Evolutionary conservation across 2,797 vertebrate genomes (phyloP), one percentile per base, ranked within the genome.

Genomic region (Tapera naevia): DNA sequence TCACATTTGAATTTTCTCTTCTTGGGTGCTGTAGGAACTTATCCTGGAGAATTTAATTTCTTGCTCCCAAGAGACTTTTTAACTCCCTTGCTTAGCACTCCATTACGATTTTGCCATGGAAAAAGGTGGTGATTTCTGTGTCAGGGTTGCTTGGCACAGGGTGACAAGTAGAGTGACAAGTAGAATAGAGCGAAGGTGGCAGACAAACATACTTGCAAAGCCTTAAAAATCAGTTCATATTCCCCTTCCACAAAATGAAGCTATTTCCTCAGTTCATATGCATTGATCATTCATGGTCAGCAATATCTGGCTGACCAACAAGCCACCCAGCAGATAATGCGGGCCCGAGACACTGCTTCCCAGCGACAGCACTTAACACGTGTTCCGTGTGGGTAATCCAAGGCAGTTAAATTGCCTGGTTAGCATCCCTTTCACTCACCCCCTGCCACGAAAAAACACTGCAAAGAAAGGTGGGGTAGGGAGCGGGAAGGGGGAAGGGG

Each of bases 401-500:
- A 64, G 64, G 95, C 86, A 69, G 89, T 70, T 78, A 76, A 96
- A 89, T 78, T 13, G 28, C 46, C 79, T 75, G 80, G 64, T 81
- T 94, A 88, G 91, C 83, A 62, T 93, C 62, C 79, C 78, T 79
- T 84, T 78, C 1, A 1, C 57, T 94, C 78, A 66, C 86, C 65
- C 78, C 89, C 94, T 84, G 80, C 83, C 64, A 72, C 2, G 78
- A 91, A 80, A 93, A 96, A 75, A 30, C 50, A 60, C 66, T 82
- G 70, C 74, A 91, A 94, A 94, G 75, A 66, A 88, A 89, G 76
- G 66, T 54, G 66, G 67, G 39, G 27, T 51, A 82, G 37, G 72
- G 46, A 93, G 51, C 61, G 21, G 53, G 73, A 65, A 86, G 93
- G 93, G 95, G 94, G 95, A 83, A 57, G 87, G 96, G 88, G 58